Percentiles rank a stretch among this genome's conserved stretches.
phyloP scores from a whole-genome alignment of 2,797 vertebrate species.

The Echeneis naucrates region DNA sequence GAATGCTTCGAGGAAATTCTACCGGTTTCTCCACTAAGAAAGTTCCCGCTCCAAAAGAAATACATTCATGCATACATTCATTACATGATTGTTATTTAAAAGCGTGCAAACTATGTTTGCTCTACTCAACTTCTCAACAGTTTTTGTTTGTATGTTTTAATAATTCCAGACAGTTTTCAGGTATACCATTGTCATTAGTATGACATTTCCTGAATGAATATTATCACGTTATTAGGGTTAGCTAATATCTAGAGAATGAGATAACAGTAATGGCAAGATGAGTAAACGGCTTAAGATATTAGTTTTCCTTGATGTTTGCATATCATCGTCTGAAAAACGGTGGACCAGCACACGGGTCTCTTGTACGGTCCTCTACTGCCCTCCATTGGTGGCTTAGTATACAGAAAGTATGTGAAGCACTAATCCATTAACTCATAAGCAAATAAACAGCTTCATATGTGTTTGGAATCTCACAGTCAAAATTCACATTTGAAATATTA shows the following conservation, averaged over 20 bases:
- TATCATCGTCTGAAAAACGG: neutral
- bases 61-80: too few relatives aligned
- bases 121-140: neutral
- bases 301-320: neutral
- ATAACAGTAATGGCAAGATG: neutral
- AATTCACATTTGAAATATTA: neutral
- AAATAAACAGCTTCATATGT: neutral
- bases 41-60: neutral
- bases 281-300: neutral
- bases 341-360: neutral
- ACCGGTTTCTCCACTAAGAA: neutral
- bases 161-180: neutral
- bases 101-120: neutral
- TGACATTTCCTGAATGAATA: neutral
- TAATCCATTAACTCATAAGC: neutral
- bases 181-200: neutral
- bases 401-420: slow-evolving; percentile 1
- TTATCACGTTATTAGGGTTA: neutral
- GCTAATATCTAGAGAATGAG: neutral
- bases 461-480: neutral
- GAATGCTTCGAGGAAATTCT: slow-evolving; percentile 7
- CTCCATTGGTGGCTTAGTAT: slow-evolving; percentile 46
- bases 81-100: slow-evolving; percentile 2
- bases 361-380: slow-evolving; percentile 58
- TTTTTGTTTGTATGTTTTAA: neutral